A percentile compares a stretch with the other conserved stretches of the same genome.
phyloP scores from a whole-genome alignment of 2,797 vertebrate species.

The Rousettus madagascariensis region DNA sequence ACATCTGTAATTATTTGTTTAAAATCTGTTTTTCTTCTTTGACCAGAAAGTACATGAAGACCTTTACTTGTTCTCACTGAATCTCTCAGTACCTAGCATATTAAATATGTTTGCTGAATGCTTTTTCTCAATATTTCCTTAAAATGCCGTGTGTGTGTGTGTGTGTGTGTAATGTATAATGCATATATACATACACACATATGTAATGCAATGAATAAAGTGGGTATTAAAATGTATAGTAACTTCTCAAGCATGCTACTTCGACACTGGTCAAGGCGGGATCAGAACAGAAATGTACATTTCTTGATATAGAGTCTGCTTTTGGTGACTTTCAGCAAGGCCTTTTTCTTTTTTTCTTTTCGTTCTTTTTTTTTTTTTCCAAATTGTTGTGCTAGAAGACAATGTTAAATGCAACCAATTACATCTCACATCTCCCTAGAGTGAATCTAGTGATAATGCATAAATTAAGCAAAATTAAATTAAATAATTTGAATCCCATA shows the following conservation, averaged over 20 bases:
- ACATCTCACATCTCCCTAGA: neutral
- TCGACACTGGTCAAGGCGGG: neutral
- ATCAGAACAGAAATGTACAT: slow-evolving; percentile 8
- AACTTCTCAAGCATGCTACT: neutral
- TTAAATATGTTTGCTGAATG: neutral
- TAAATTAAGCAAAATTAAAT: slow-evolving; percentile 69
- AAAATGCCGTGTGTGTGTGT: neutral
- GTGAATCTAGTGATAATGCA: slow-evolving; percentile 17
- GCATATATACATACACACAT: too few relatives aligned
- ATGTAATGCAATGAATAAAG: neutral
- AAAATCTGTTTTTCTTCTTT: neutral
- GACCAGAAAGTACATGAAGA: neutral
- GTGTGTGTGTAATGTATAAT: neutral
- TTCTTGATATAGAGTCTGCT: slow-evolving; percentile 23
- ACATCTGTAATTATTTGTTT: neutral
- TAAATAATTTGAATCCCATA: slow-evolving; percentile 58
- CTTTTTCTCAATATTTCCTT: slow-evolving; percentile 29
- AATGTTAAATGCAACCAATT: slow-evolving; percentile 47
- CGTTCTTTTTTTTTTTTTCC: neutral
- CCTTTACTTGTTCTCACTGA: neutral
- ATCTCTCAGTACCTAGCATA: neutral
- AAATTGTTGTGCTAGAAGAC: slow-evolving; percentile 13
- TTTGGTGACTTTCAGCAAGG: slow-evolving; percentile 27
- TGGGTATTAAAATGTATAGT: neutral
- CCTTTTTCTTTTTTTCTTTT: neutral